A percentile compares a stretch with the other conserved stretches of the same genome.
These are phyloP conservation scores for Hermaeophaga mercurialis DNA, from an alignment of 2,888 invertebrate genomes.

Conservation along the genomic window DNA sequence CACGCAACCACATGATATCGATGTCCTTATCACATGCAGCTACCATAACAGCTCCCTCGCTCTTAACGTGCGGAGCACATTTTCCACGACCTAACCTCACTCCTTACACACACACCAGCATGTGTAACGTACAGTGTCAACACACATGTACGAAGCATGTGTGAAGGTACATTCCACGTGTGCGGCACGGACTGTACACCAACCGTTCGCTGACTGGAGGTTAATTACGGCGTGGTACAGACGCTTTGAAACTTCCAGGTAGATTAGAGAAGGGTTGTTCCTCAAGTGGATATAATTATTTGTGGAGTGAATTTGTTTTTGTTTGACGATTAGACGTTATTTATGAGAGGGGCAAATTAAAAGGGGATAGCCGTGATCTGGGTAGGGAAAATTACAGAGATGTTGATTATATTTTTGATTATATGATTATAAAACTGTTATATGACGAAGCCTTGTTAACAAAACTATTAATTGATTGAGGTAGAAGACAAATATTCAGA, in stretches of 20 bases:
- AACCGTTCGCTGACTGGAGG: constrained; percentile 50
- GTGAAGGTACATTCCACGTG: constrained; percentile 53
- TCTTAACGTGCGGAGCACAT: constrained; percentile 53
- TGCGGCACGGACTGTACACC: constrained; percentile 29
- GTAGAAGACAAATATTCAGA: too few relatives aligned
- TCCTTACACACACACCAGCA: constrained; percentile 55
- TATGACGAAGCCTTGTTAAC: too few relatives aligned
- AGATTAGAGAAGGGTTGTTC: constrained; percentile 36
- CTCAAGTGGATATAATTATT: constrained; percentile 10
- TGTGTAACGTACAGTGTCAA: constrained; percentile 58
- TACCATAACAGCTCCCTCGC: constrained; percentile 55
- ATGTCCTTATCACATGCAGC: constrained; percentile 55
- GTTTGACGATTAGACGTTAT: constrained; percentile 31
- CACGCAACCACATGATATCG: constrained; percentile 43
- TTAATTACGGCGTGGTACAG: constrained; percentile 48
- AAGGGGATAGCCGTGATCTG: neutral
- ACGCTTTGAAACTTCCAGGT: constrained; percentile 44
- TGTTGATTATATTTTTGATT: too few relatives aligned
- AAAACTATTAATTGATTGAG: too few relatives aligned
- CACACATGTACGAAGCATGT: constrained; percentile 57
- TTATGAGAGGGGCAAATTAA: constrained; percentile 10
- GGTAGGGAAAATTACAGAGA: too few relatives aligned
- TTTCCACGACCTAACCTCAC: constrained; percentile 52
- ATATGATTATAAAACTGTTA: too few relatives aligned
- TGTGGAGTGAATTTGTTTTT: constrained; percentile 28